phyloP scores from a whole-genome alignment of 2,797 vertebrate species.

The Sebastes iracundus region DNA sequence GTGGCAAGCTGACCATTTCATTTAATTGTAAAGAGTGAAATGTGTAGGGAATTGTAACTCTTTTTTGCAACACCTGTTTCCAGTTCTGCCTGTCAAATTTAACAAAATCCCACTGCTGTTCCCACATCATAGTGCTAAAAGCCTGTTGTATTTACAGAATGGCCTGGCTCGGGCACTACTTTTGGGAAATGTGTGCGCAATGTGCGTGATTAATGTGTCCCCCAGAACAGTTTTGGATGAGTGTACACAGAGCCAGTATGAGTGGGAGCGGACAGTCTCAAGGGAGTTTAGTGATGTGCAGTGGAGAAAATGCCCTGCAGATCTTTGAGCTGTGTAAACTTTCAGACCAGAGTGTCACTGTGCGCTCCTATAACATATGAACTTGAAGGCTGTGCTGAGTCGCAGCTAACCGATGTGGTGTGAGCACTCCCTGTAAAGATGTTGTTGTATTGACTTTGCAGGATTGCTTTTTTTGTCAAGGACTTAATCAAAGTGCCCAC shows the following conservation, averaged over 20 bases:
- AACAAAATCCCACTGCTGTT: constrained; percentile 1
- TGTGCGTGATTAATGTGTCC: constrained; percentile 45
- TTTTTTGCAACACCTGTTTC: constrained; percentile 1
- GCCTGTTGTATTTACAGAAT: constrained; percentile 20
- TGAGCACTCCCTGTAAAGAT: background rate
- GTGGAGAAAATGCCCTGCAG: constrained; percentile 29
- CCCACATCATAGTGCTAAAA: background rate
- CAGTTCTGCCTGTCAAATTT: constrained; percentile 4
- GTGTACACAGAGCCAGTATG: constrained; percentile 1
- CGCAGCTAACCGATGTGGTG: background rate
- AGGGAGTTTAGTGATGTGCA: constrained; percentile 3
- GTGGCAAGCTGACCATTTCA: background rate
- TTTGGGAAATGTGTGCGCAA: constrained; percentile 13
- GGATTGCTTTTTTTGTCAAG: background rate
- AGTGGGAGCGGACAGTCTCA: constrained; percentile 12
- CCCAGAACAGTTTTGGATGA: constrained; percentile 25
- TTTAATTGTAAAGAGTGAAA: background rate
- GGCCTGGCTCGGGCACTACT: background rate
- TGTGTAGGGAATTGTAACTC: background rate
- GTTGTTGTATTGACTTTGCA: background rate
- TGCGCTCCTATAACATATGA: constrained; percentile 19
- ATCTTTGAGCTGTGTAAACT: constrained; percentile 29
- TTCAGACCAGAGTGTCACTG: constrained; percentile 18
- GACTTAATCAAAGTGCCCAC: background rate
- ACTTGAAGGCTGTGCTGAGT: background rate